Evolutionary conservation across 2,113 vertebrate genomes (phyloP).

Genomic region (Embiotoca jacksoni): DNA sequence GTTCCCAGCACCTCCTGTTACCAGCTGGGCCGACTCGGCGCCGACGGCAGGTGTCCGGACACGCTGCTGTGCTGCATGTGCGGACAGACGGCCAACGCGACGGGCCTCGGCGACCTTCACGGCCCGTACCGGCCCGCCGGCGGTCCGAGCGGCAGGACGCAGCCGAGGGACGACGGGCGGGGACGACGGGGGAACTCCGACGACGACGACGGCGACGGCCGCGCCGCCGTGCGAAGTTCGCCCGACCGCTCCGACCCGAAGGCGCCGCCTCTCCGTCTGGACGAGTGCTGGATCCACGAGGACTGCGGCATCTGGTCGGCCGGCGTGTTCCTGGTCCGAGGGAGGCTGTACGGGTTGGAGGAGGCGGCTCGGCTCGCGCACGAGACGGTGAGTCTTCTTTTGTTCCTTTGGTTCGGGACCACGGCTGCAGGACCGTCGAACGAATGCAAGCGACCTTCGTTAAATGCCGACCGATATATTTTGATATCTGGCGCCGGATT

Average conservation of each 20-base stretch:
- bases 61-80: slow-evolving; percentile 80
- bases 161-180: slow-evolving; percentile 17
- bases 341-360: slow-evolving; percentile 82
- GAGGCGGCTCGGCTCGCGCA: slow-evolving; percentile 79
- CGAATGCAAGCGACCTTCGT: no score
- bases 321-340: slow-evolving; percentile 83
- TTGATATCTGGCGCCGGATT: not conserved
- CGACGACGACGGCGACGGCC: not conserved
- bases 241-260: not conserved
- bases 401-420: no score
- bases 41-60: slow-evolving; percentile 20
- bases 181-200: slow-evolving; percentile 5
- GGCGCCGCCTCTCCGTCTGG: slow-evolving; percentile 18
- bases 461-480: no score
- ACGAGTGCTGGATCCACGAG: slow-evolving; percentile 85
- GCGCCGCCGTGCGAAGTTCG: not conserved
- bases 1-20: slow-evolving; percentile 81
- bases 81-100: slow-evolving; percentile 71
- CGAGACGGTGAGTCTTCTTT: slow-evolving; percentile 71
- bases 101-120: slow-evolving; percentile 84
- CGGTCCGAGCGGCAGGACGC: slow-evolving; percentile 13
- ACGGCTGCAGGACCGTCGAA: not conserved
- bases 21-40: slow-evolving; percentile 68
- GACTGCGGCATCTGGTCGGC: slow-evolving; percentile 85
- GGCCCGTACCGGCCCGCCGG: slow-evolving; percentile 77